Base-by-base conservation (phyloP, 1,140 invertebrate species). In the Euschistus heros region DNA sequence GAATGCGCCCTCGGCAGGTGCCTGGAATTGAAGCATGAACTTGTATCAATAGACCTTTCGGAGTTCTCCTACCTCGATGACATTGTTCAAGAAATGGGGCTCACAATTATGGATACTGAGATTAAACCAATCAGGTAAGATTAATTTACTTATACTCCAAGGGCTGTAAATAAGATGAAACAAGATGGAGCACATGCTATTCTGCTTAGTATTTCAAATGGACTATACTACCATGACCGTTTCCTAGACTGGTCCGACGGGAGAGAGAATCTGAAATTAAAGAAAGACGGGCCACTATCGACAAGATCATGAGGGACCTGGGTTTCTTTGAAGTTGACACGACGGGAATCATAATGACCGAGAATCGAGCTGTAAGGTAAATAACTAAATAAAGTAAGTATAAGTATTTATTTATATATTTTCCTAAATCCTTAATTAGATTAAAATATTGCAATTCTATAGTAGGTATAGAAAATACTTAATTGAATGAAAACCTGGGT, bases 41-140 rank as follows among this genome's bases (percentile, higher is more conserved):
- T 96, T 60, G 90, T 94, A 0, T 87, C 91, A 68, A 78, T 94
- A 3, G 87, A 94, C 72, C 75, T 91, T 0, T 89, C 86, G 18
- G 92, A 95, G 75, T 88, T 86, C 69, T 92, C 84, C 69, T 94
- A 91, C 74, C 89, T 88, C 73, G 92, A 94, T 68, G 86, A 91
- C 71, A 80, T 89, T 42, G 76, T 89, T 50, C 75, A 78, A 52
- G 78, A 81, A 69, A 67, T 81, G 61, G 80, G 79, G 69, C 65
- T 84, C 15, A 79, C 80, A 14, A 82, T 82, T 7, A 63, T 70
- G 8, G 75, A 78, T 33, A 71, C 33, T 2, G 60, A 62, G 55
- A 27, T 54, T 26, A 24, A 57, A 22, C 50, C 63, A 14, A 63
- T 64, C 42, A 62, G 54, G 22, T 68, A 65, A 37, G 64, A 33